Evolutionary conservation across 2,797 vertebrate genomes (phyloP).

Genomic region (Enteromius mattozi): DNA sequence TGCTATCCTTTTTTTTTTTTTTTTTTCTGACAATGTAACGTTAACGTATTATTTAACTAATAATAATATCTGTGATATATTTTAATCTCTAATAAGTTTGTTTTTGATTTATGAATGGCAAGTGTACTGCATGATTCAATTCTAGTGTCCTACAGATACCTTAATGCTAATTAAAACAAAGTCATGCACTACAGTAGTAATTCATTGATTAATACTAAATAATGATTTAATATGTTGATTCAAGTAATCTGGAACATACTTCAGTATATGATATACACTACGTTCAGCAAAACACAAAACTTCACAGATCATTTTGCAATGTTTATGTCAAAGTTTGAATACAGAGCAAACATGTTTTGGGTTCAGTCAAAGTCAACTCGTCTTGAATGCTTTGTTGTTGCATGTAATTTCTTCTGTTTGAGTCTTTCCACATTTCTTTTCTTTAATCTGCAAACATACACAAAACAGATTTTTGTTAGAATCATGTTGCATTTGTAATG

Average conservation of each 20-base stretch:
- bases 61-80: not conserved
- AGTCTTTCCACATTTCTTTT: slow-evolving; percentile 86
- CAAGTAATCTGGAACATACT: not conserved
- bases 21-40: no score
- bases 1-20: slow-evolving; percentile 60
- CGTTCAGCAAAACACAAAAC: no score
- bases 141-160: not conserved
- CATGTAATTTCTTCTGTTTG: slow-evolving; percentile 85
- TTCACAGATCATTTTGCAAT: not conserved
- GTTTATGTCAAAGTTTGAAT: not conserved
- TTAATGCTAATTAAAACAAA: not conserved
- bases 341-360: not conserved
- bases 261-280: not conserved
- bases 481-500: not conserved
- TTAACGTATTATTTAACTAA: not conserved
- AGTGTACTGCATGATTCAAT: not conserved
- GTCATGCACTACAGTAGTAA: not conserved
- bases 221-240: not conserved
- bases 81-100: not conserved
- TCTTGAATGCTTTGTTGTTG: slow-evolving; percentile 82
- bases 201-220: not conserved
- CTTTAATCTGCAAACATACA: slow-evolving; percentile 78
- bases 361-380: slow-evolving; percentile 81
- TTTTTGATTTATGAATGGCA: not conserved
- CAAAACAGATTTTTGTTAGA: not conserved